Percentiles rank a stretch among this genome's conserved stretches.
Evolutionary conservation across 2,888 invertebrate genomes (phyloP).

Genomic region (Volucella zonaria): DNA sequence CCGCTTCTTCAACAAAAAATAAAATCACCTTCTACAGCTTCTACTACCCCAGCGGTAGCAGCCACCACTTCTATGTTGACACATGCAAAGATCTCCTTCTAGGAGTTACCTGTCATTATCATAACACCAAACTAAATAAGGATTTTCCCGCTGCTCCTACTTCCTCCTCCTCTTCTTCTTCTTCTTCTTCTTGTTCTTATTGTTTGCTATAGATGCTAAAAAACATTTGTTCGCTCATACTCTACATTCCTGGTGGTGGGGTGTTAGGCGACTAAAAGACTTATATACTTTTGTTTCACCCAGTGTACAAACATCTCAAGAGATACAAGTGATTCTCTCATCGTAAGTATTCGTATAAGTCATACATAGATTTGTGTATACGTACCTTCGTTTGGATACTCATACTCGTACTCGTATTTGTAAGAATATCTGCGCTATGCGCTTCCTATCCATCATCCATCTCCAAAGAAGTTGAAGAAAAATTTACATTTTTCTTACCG

Average conservation of each 20-base stretch:
- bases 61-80: conserved; percentile 61
- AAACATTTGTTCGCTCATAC: conserved; percentile 63
- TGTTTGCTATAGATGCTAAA: conserved; percentile 14
- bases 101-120: conserved; percentile 73
- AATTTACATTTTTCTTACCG: conserved; percentile 69
- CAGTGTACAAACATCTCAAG: conserved; percentile 63
- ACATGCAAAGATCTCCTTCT: conserved; percentile 62
- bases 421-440: conserved; percentile 23
- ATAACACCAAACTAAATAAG: conserved; percentile 72
- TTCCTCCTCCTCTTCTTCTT: conserved; percentile 21
- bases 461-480: conserved; percentile 58
- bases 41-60: conserved; percentile 4
- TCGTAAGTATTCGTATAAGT: conserved; percentile 1
- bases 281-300: conserved; percentile 65
- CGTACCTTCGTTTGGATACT: neutral
- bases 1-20: conserved; percentile 43
- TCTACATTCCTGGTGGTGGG: conserved; percentile 15
- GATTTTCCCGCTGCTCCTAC: conserved; percentile 51
- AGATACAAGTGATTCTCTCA: conserved; percentile 59
- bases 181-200: conserved; percentile 5
- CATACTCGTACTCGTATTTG: no score
- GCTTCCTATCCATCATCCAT: conserved; percentile 62
- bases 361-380: conserved; percentile 1
- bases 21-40: neutral
- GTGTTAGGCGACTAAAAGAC: conserved; percentile 44